A percentile compares a stretch with the other conserved stretches of the same genome.
phyloP scores from a whole-genome alignment of 2,113 vertebrate species.

The Grallaria varia region DNA sequence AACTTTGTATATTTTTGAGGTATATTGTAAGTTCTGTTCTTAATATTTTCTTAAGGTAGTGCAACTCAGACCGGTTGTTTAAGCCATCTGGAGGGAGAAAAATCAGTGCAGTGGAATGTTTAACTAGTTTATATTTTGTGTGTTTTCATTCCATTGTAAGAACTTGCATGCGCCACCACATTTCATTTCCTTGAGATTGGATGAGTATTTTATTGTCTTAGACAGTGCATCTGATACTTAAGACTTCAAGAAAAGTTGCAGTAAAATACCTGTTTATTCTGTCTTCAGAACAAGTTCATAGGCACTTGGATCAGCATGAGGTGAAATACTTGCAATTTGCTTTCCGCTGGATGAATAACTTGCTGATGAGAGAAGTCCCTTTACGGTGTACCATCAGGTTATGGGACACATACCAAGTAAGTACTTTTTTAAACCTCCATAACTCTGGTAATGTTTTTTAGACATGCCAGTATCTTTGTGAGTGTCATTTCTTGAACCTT shows the following conservation, averaged over 20 bases:
- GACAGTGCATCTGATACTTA: neutral
- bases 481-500: neutral
- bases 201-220: neutral
- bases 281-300: constrained; percentile 86
- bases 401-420: constrained; percentile 97
- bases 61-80: neutral
- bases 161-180: neutral
- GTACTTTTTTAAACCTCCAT: neutral
- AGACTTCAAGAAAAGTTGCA: neutral
- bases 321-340: constrained; percentile 96
- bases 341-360: constrained; percentile 99
- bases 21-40: neutral
- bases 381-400: constrained; percentile 89
- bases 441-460: neutral
- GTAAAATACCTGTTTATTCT: constrained; percentile 40
- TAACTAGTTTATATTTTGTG: neutral
- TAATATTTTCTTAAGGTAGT: neutral
- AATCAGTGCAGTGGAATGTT: neutral
- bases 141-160: neutral
- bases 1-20: neutral
- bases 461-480: neutral
- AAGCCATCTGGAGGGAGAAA: neutral
- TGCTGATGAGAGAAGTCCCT: constrained; percentile 94
- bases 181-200: neutral
- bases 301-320: constrained; percentile 92